phyloP scores from a whole-genome alignment of 2,797 vertebrate genomes.

The Gadopsis marmoratus region DNA sequence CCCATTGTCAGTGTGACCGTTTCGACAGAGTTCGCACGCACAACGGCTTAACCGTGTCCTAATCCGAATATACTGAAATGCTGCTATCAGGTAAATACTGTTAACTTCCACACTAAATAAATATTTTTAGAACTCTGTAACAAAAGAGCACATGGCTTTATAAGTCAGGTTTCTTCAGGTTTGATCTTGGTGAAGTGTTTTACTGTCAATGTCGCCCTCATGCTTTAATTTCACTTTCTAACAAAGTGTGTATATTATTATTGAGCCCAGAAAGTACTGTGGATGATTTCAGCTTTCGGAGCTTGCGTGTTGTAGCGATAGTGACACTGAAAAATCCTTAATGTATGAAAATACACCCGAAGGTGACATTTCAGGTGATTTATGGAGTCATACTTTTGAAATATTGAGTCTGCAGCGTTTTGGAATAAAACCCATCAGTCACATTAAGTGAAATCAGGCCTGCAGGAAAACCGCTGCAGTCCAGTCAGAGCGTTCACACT shows the following conservation, averaged over 20 bases:
- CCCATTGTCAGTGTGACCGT: neutral
- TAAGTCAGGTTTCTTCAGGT: neutral
- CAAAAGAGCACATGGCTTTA: too few relatives aligned
- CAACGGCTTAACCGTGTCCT: neutral
- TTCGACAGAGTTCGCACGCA: neutral
- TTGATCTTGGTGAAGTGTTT: neutral
- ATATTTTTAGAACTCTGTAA: too few relatives aligned
- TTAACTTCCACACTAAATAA: too few relatives aligned
- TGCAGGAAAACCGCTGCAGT: constrained; percentile 29
- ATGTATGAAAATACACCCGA: constrained; percentile 14
- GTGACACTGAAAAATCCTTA: constrained; percentile 3
- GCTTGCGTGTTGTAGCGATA: neutral
- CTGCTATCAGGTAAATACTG: neutral
- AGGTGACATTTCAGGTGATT: constrained; percentile 49
- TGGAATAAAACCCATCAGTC: constrained; percentile 48
- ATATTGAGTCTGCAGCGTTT: constrained; percentile 31
- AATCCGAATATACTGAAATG: neutral
- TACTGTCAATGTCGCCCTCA: neutral
- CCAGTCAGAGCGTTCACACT: constrained; percentile 17
- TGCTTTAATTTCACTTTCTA: neutral
- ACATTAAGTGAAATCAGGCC: constrained; percentile 42
- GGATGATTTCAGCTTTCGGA: neutral
- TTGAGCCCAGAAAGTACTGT: neutral
- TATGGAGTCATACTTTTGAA: constrained; percentile 24
- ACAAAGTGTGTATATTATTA: neutral